Percentiles rank a stretch among this genome's conserved stretches.
Evolutionary conservation across 2,797 vertebrate species (phyloP).

Genomic region (Clarias fuscus): DNA sequence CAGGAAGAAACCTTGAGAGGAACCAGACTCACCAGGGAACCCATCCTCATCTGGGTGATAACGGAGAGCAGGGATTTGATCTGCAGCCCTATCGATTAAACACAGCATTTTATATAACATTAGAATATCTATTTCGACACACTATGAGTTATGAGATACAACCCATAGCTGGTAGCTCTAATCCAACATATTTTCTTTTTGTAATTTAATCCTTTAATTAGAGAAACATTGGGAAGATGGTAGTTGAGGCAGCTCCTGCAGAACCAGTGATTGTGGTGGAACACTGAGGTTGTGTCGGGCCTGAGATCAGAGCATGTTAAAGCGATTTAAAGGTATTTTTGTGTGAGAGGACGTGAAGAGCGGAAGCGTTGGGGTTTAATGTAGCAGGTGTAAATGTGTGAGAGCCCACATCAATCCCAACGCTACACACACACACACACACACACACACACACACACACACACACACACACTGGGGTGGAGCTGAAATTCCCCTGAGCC

Average conservation of each 20-base stretch:
- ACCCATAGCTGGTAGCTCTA: not conserved
- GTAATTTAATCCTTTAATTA: not conserved
- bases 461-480: constrained; percentile 32
- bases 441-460: not conserved
- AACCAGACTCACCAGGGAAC: no score
- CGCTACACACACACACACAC: not conserved
- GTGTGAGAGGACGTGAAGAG: constrained; percentile 17
- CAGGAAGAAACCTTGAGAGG: no score
- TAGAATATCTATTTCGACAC: no score
- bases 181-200: not conserved
- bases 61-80: no score
- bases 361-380: constrained; percentile 32
- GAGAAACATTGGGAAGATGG: not conserved
- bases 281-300: not conserved
- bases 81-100: no score
- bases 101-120: no score
- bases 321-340: constrained; percentile 20
- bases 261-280: not conserved
- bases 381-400: constrained; percentile 48
- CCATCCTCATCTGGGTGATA: no score
- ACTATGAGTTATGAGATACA: not conserved
- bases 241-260: not conserved
- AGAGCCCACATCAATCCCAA: constrained; percentile 53
- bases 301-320: constrained; percentile 3
- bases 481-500: constrained; percentile 29